phyloP scores from a whole-genome alignment of 1,140 invertebrate genomes.

The Dysdera silvatica region DNA sequence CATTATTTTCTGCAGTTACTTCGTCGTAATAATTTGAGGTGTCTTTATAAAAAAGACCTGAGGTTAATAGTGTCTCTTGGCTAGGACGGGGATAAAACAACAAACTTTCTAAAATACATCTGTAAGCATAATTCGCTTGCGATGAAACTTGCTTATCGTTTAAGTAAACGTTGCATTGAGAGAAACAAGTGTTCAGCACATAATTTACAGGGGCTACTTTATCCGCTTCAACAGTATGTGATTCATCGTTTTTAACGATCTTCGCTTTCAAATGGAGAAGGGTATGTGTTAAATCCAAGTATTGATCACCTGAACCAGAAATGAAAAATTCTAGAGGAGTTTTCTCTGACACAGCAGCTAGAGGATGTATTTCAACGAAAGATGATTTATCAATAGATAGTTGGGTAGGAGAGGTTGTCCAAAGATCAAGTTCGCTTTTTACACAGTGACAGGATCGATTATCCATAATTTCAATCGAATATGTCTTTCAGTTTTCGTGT shows the following conservation, averaged over 20 bases:
- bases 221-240: neutral
- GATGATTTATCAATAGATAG: neutral
- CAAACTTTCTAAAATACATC: neutral
- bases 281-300: neutral
- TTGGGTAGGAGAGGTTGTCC: neutral
- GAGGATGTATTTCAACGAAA: neutral
- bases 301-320: neutral
- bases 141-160: neutral
- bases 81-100: neutral
- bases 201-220: neutral
- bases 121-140: neutral
- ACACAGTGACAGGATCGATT: too few relatives aligned
- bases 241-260: neutral
- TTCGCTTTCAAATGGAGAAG: neutral
- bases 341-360: neutral
- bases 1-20: too few relatives aligned
- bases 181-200: neutral
- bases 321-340: neutral
- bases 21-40: too few relatives aligned
- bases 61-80: neutral
- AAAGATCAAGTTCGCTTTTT: neutral
- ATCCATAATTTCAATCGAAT: too few relatives aligned
- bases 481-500: too few relatives aligned
- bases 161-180: neutral
- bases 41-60: neutral